Evolutionary conservation across 2,113 vertebrate genomes (phyloP).

Genomic region (Nannobrachium achirus): DNA sequence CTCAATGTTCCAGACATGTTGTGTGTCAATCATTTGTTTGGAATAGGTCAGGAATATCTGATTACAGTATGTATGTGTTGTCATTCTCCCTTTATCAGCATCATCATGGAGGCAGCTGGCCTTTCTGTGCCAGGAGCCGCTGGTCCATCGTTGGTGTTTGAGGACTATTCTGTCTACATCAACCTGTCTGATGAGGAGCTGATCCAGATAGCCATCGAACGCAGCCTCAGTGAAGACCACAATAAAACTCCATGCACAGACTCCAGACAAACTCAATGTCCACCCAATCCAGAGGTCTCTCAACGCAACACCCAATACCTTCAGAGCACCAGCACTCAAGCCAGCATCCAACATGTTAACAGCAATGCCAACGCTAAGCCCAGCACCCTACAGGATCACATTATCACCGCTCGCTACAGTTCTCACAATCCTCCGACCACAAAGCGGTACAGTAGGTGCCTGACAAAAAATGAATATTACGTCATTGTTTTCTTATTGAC

Average conservation of each 20-base stretch:
- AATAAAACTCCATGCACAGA: slow-evolving; percentile 19
- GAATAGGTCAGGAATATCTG: not conserved
- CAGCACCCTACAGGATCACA: no score
- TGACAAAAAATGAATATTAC: not conserved
- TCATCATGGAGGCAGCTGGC: slow-evolving; percentile 56
- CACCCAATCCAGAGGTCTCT: not conserved
- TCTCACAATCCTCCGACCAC: slow-evolving; percentile 51
- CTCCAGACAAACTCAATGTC: slow-evolving; percentile 32
- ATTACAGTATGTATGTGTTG: not conserved
- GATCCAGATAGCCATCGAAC: slow-evolving; percentile 91
- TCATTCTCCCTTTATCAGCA: not conserved
- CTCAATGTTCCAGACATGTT: no score
- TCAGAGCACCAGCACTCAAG: slow-evolving; percentile 71
- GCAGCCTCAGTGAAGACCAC: slow-evolving; percentile 83
- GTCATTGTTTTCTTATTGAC: no score
- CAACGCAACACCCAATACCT: slow-evolving; percentile 37
- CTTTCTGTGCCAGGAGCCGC: slow-evolving; percentile 29
- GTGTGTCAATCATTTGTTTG: no score
- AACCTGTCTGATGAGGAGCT: slow-evolving; percentile 90
- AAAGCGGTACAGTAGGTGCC: slow-evolving; percentile 57
- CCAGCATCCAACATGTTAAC: slow-evolving; percentile 39
- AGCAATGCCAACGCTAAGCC: no score
- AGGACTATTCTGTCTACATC: slow-evolving; percentile 91
- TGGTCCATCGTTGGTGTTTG: slow-evolving; percentile 59
- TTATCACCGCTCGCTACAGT: not conserved